Percentiles rank a stretch among this genome's conserved stretches.
Conservation (phyloP, 2,888 invertebrate genomes). For the Drosophila kuntzei region DNA sequence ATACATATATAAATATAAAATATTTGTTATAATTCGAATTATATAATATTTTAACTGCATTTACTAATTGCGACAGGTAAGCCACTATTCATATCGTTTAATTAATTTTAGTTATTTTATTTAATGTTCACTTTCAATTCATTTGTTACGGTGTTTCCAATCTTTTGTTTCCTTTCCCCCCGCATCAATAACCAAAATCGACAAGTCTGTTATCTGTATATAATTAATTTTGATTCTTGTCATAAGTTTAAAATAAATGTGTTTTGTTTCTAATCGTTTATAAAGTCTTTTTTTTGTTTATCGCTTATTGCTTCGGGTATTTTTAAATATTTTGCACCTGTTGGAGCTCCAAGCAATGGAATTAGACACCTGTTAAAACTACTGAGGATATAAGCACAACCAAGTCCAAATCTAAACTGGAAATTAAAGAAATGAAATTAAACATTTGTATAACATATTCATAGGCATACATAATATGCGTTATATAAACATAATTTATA, state of each 20-base stretch:
- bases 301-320: constrained; percentile 10
- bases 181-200: constrained; percentile 20
- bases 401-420: constrained; percentile 14
- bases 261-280: constrained; percentile 37
- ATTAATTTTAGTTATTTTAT: constrained; percentile 37
- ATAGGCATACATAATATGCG: constrained; percentile 20
- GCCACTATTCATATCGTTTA: constrained; percentile 24
- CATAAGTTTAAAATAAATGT: constrained; percentile 43
- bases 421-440: constrained; percentile 14
- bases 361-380: constrained; percentile 23
- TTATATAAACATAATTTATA: constrained; percentile 32
- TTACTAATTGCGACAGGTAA: constrained; percentile 37
- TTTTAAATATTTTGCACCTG: constrained; percentile 23
- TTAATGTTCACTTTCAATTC: constrained; percentile 8
- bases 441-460: constrained; percentile 28
- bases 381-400: constrained; percentile 6
- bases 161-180: constrained; percentile 3
- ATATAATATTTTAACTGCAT: constrained; percentile 47
- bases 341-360: constrained; percentile 6
- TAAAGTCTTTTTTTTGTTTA: constrained; percentile 7
- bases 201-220: constrained; percentile 42
- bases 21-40: constrained; percentile 45
- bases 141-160: constrained; percentile 23
- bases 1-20: constrained; percentile 28
- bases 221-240: constrained; percentile 43